Evolutionary conservation across 35 echinoderm and acorn worm species (phyloP), one percentile per base, ranked within the genome.

Genomic region (Apostichopus japonicus): DNA sequence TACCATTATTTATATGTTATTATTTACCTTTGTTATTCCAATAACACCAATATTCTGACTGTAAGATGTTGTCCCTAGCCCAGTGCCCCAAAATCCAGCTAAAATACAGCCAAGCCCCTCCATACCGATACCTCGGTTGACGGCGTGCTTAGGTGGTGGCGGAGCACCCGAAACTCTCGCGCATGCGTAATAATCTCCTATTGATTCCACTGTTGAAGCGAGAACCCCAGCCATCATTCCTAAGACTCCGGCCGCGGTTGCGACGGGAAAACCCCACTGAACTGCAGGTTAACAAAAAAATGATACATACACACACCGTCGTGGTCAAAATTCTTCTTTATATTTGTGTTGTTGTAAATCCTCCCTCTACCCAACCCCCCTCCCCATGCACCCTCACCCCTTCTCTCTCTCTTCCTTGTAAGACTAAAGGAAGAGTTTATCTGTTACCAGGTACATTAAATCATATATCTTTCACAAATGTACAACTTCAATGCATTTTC

Each of bases 111-210:
- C 90, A 6, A 96, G 59, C 10, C 95, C 95, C 79, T 96, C 95
- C 27, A 96, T 96, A n/a, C 95, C 95, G 11, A 96, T 94, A 23
- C 93, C 93, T 23, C 95, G 93, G 59, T 96, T 96, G 24, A 96
- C 80, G 0, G 95, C 95, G 65, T 96, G 95, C 13, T 78, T 80
- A 2, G 95, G 95, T 71, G 95, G 95, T 8, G 95, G 95, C 3
- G 95, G 95, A 15, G 95, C 95, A 24, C 95, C 95, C 14, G 95
- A 86, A 0, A 96, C 62, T 65, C 93, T 77, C 17, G 95, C 95
- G 56, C 95, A 96, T 67, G 95, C 95, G 86, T 94, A 97, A 83
- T 97, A 97, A 55, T 96, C 95, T 8, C 95, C 96, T 27, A 97
- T 70, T 14, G 93, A 97, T 90, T 97, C 96, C 0, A 97, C 81